A percentile compares a stretch with the other conserved stretches of the same genome.
Conservation (phyloP, 2,888 invertebrate species). For the Synergus japonicus region DNA sequence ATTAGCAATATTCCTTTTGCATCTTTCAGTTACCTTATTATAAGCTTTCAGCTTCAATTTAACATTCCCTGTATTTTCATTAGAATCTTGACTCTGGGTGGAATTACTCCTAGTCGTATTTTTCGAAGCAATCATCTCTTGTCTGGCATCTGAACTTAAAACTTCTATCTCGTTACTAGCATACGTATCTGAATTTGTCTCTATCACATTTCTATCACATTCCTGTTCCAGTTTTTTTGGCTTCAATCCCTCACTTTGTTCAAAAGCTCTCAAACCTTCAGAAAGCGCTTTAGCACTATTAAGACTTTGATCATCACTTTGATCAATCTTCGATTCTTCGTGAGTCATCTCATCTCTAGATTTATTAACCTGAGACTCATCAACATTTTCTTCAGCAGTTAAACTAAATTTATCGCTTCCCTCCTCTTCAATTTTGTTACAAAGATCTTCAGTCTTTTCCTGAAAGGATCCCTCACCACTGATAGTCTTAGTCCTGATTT, state of each 20-base stretch:
- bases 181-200: slow-evolving; percentile 42
- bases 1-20: slow-evolving; percentile 63
- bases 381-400: slow-evolving; percentile 40
- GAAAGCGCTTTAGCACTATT: not conserved
- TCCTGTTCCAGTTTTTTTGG: not conserved
- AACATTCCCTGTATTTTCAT: slow-evolving; percentile 58
- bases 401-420: slow-evolving; percentile 56
- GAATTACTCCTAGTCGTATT: slow-evolving; percentile 64
- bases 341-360: not conserved
- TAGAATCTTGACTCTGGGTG: slow-evolving; percentile 64
- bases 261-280: not conserved
- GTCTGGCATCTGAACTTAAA: slow-evolving; percentile 57
- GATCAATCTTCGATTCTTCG: not conserved
- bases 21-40: slow-evolving; percentile 66
- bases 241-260: not conserved
- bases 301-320: not conserved
- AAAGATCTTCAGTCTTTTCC: slow-evolving; percentile 65
- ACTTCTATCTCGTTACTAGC: slow-evolving; percentile 52
- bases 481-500: slow-evolving; percentile 66
- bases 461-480: slow-evolving; percentile 70
- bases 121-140: slow-evolving; percentile 56
- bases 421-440: slow-evolving; percentile 61
- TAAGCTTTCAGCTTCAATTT: slow-evolving; percentile 65
- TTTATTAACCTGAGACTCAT: not conserved
- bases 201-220: slow-evolving; percentile 51